Percentiles rank a stretch among this genome's conserved stretches.
Conservation (phyloP, 2,113 vertebrate genomes). For the Rhabdomys dilectus region DNA sequence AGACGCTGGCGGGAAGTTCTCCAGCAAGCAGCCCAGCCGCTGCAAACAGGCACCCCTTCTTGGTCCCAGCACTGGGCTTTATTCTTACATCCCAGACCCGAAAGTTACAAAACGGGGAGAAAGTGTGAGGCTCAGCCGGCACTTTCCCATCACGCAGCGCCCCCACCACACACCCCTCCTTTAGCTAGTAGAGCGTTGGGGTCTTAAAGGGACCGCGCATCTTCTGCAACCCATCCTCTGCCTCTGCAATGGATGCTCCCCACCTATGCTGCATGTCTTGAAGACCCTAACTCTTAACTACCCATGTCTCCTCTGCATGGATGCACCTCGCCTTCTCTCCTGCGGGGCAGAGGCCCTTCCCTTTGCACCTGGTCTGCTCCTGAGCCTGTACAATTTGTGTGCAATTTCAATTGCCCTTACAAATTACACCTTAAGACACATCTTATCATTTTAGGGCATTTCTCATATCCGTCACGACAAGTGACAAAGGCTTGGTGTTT, state of each 20-base stretch:
- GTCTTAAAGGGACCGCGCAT: constrained; percentile 82
- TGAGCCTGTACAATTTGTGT: background rate
- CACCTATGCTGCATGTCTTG: background rate
- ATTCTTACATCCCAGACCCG: constrained; percentile 30
- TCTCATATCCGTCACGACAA: background rate
- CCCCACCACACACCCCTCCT: constrained; percentile 67
- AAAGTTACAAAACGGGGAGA: constrained; percentile 76
- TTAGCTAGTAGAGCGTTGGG: constrained; percentile 67
- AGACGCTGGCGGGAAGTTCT: constrained; percentile 52
- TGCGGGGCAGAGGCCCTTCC: background rate
- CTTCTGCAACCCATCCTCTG: constrained; percentile 35
- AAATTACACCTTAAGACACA: background rate
- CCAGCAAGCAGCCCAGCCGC: background rate
- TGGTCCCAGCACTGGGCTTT: background rate
- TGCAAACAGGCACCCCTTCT: background rate
- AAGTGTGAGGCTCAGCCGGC: constrained; percentile 71
- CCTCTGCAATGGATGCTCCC: background rate
- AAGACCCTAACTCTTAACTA: background rate
- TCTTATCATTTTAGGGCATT: background rate
- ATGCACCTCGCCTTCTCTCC: background rate
- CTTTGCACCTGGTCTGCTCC: constrained; percentile 18
- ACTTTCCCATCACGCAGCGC: constrained; percentile 78
- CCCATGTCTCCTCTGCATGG: background rate
- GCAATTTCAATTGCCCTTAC: background rate
- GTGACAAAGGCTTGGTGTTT: background rate